Base-by-base conservation (phyloP, 2,113 vertebrate species). In the Brachionichthys hirsutus region DNA sequence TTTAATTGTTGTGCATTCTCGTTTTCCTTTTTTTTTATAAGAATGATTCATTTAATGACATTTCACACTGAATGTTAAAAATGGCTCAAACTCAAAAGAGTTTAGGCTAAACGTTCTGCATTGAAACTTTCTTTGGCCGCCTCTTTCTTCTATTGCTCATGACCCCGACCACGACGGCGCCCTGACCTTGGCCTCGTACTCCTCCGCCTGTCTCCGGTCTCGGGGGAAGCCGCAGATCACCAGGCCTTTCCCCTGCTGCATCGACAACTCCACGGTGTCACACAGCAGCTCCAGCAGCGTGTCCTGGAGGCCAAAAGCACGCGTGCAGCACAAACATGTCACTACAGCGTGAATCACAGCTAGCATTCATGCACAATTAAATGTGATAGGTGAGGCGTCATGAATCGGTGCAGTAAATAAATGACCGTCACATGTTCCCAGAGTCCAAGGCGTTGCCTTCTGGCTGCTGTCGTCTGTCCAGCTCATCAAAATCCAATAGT, bases 171-270 rank as follows among this genome's bases (percentile, higher is more conserved):
- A 3, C 61, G 30, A 2, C 47, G 9, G 9, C 0, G 42, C 49
- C 66, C 86, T 92, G 68, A 96, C 97, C 95, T 92, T 92, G 46
- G 71, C 88, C 35, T 95, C 90, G 68, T 96, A 98, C 53, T 93
- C 93, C 83, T 94, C 82, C 0, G 90, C 95, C 41, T 95, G 94
- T 18, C 87, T 92, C 70, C 93, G 71, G 35, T 94, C 94, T 47
- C 78, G 85, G 9, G 95, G 97, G 78, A 94, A 99, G 8, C 92
- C 92, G n/a, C 92, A 86, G 0, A 99, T 80, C 80, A 99, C 85
- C 35, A 98, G 92, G 34, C 94, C 94, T 72, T 84, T 92, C 12
- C 91, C 88, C 62, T 87, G 91, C 6, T 77, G 72, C 0, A 85
- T 60, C 17, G 34, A 85, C 48, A 89, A 78, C 42, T 82, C 61